phyloP scores from a whole-genome alignment of 1,140 invertebrate genomes.

The Bombus sylvicola region DNA sequence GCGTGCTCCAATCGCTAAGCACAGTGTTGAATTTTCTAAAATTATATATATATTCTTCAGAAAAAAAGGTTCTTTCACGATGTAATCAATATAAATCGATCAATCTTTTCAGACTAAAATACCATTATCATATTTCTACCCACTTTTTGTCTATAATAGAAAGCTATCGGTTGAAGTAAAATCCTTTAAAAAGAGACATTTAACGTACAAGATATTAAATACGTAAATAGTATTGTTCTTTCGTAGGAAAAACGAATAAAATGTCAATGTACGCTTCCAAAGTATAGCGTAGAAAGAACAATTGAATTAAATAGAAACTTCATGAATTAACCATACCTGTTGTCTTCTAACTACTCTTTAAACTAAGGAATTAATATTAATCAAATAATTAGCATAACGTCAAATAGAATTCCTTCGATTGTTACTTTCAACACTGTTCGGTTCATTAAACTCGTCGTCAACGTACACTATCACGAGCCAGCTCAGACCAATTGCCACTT shows the following conservation, averaged over 20 bases:
- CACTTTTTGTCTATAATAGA: no score
- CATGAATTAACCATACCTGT: background rate
- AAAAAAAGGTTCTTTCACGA: background rate
- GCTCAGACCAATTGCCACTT: constrained; percentile 35
- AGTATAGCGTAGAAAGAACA: background rate
- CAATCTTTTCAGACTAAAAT: no score
- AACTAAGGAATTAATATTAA: background rate
- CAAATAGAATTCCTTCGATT: background rate
- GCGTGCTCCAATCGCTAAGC: constrained; percentile 23
- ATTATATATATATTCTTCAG: background rate
- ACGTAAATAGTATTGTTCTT: background rate
- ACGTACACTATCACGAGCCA: constrained; percentile 14
- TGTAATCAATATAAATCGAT: no score
- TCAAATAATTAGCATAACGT: background rate
- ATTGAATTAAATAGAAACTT: background rate
- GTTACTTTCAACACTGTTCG: constrained; percentile 15
- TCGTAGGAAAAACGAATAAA: no score
- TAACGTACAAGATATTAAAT: background rate
- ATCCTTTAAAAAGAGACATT: background rate
- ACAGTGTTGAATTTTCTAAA: constrained; percentile 1
- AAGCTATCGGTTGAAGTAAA: background rate
- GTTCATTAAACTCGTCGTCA: background rate
- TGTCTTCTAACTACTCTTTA: background rate
- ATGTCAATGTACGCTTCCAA: no score
- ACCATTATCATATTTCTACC: no score